phyloP scores from a whole-genome alignment of 2,888 invertebrate genomes.

The Lasioglossum calceatum region DNA sequence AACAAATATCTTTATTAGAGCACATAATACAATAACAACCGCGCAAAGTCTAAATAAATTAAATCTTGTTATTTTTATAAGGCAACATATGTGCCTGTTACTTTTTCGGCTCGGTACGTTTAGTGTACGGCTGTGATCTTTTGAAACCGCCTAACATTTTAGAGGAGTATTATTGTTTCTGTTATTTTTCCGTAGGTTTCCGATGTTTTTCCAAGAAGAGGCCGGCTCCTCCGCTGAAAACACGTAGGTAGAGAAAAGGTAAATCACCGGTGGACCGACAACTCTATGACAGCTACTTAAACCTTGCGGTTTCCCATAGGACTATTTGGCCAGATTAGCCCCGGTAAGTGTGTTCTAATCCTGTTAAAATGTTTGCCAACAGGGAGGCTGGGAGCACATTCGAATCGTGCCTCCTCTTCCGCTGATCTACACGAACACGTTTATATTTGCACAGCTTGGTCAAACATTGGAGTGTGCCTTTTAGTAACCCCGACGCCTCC shows the following conservation, averaged over 20 bases:
- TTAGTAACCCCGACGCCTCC: constrained; percentile 79
- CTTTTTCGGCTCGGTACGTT: too few species aligned
- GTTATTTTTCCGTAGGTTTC: not conserved
- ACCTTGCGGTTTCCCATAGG: constrained; percentile 76
- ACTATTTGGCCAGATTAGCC: constrained; percentile 82
- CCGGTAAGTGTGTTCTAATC: constrained; percentile 83
- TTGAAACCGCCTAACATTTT: not conserved
- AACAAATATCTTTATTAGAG: too few species aligned
- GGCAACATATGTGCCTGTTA: too few species aligned
- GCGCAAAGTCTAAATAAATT: too few species aligned
- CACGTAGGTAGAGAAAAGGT: constrained; percentile 40
- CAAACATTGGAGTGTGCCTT: constrained; percentile 83
- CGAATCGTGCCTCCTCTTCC: constrained; percentile 74
- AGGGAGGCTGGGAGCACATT: constrained; percentile 71
- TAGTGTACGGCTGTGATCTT: not conserved
- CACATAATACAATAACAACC: too few species aligned
- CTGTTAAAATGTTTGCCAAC: constrained; percentile 84
- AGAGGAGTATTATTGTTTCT: not conserved
- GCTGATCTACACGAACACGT: constrained; percentile 75
- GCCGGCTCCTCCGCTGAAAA: not conserved
- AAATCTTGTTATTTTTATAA: too few species aligned
- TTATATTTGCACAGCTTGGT: constrained; percentile 83
- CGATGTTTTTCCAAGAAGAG: not conserved
- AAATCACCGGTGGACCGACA: constrained; percentile 69
- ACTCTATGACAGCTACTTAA: constrained; percentile 79